Base-by-base conservation (phyloP, 2,888 invertebrate genomes). In the Ochropacha duplaris region DNA sequence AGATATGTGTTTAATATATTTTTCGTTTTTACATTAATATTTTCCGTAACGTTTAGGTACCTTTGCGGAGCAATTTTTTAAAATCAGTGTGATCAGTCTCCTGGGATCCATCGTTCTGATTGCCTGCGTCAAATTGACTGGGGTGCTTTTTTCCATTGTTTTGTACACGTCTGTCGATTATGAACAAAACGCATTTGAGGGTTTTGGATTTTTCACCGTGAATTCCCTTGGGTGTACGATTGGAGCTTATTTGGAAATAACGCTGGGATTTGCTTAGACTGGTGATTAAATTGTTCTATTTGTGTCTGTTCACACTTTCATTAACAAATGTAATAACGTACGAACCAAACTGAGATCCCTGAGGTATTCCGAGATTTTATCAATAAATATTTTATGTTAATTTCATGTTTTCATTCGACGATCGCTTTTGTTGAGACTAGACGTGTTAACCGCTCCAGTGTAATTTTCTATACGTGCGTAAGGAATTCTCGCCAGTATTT, bases 21-120 rank as follows among this genome's bases (percentile, higher is more conserved):
- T n/a, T n/a, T n/a, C n/a, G n/a, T n/a, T 14, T 14, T 9, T 19
- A 51, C 28, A 26, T 9, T 2, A 4, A 24, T 22, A n/a, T 26
- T 24, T 50, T 24, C 24, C 14, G 26, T 24, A 24, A 26, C 31
- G 12, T 22, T 52, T 52, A n/a, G n/a, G n/a, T n/a, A 52, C 34
- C 19, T 31, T 52, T 52, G 52, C 19, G n/a, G 22, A 31, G 22
- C 11, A 31, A 51, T 51, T 16, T 19, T n/a, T 52, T 31, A 19
- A 52, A 52, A 52, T 22, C 52, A 31, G 19, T 52, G 24, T 26
- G 16, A 16, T 39, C 31, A 19, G 26, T 31, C 49, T 54, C 26
- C 28, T 49, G 55, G 55, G 56, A 50, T 44, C 44, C 44, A 19
- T 19, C 34, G 16, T n/a, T 36, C 50, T 56, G 50, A 56, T 56